Conservation (phyloP, 2,797 vertebrate species). For the Clangula hyemalis region DNA sequence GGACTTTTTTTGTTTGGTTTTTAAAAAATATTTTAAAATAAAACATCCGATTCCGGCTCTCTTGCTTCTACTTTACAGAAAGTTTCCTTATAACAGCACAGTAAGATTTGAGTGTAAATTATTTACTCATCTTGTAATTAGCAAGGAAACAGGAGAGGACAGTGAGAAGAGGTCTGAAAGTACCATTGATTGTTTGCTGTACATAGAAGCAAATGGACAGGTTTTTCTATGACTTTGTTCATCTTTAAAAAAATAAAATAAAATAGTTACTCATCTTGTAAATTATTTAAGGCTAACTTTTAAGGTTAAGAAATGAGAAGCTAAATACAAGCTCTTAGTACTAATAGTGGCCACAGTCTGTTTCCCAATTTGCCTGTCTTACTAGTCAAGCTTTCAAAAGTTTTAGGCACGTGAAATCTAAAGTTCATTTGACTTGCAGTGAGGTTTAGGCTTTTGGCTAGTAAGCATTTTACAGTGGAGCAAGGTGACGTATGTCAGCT, state of each 20-base stretch:
- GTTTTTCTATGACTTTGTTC: background rate
- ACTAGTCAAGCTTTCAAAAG: background rate
- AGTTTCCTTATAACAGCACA: background rate
- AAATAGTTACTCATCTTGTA: background rate
- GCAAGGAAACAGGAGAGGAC: background rate
- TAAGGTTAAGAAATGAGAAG: background rate
- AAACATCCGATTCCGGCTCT: background rate
- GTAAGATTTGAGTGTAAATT: background rate
- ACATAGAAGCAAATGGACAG: background rate
- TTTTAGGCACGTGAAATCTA: background rate
- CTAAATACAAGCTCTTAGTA: background rate
- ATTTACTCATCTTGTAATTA: background rate
- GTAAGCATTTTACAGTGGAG: background rate
- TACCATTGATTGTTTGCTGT: background rate
- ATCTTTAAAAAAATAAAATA: background rate
- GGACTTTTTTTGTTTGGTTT: background rate
- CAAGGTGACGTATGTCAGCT: background rate
- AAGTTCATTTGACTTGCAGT: background rate
- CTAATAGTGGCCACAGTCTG: background rate
- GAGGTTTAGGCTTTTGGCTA: background rate
- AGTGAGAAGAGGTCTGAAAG: background rate
- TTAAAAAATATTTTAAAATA: background rate
- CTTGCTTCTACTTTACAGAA: background rate
- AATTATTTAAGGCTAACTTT: background rate
- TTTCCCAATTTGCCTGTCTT: background rate